Percentiles rank a stretch among this genome's conserved stretches.
Evolutionary conservation across 2,797 vertebrate genomes (phyloP).

Genomic region (Cynopterus sphinx): DNA sequence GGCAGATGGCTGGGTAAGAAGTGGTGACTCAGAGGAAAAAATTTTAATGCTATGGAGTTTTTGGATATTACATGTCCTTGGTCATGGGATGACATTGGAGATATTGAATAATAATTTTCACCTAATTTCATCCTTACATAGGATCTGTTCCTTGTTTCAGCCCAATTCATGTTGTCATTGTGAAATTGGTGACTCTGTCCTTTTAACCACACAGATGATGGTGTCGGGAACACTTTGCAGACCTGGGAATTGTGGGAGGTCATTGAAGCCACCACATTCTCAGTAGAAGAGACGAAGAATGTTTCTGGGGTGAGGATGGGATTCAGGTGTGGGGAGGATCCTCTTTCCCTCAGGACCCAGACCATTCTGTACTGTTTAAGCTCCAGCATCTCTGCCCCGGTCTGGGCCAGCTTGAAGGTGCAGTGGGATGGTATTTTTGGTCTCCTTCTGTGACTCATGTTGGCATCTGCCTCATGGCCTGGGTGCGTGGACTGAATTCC

Average conservation of each 20-base stretch:
- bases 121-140: not conserved
- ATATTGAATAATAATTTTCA: not conserved
- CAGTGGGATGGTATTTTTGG: too few species aligned
- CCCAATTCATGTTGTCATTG: not conserved
- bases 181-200: not conserved
- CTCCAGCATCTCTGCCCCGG: rapidly evolving
- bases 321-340: not conserved
- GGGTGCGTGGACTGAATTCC: too few species aligned
- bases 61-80: not conserved
- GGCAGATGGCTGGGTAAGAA: not conserved
- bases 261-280: not conserved
- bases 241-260: too few species aligned
- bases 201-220: not conserved
- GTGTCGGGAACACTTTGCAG: not conserved
- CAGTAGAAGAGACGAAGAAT: rapidly evolving
- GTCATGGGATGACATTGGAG: not conserved
- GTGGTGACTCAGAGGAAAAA: not conserved
- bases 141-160: not conserved
- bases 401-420: too few species aligned
- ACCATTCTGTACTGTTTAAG: too few species aligned
- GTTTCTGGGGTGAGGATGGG: too few species aligned
- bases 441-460: too few species aligned
- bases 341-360: too few species aligned
- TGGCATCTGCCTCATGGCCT: too few species aligned
- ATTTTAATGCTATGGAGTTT: not conserved